A percentile compares a stretch with the other conserved stretches of the same genome.
phyloP scores from a whole-genome alignment of 2,888 invertebrate species.

The Cancer borealis region DNA sequence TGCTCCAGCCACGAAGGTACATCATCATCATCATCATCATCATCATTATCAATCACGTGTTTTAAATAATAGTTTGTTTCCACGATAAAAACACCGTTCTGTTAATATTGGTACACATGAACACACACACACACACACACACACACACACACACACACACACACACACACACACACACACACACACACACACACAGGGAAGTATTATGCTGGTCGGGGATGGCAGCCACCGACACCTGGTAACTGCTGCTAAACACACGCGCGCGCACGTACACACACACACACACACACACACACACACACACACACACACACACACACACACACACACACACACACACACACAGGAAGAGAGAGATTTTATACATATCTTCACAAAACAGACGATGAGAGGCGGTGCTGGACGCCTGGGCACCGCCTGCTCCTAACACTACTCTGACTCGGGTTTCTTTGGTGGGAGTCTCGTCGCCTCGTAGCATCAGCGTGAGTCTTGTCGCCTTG shows the following conservation, averaged over 20 bases:
- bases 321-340: background rate
- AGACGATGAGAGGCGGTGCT: background rate
- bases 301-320: slow-evolving; percentile 25
- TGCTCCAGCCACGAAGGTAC: background rate
- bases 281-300: slow-evolving; percentile 26
- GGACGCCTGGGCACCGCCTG: background rate
- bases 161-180: background rate
- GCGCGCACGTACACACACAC: slow-evolving; percentile 2
- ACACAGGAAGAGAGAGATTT: background rate
- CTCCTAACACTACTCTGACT: slow-evolving; percentile 21
- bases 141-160: background rate
- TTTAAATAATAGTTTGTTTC: background rate
- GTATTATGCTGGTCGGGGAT: background rate
- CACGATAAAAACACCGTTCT: background rate
- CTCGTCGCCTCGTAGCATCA: background rate
- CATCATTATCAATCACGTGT: background rate
- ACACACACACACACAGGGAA: background rate
- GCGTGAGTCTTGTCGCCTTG: background rate
- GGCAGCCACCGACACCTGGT: background rate
- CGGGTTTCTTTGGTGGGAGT: slow-evolving; percentile 41
- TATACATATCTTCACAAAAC: slow-evolving; percentile 21
- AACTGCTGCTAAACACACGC: background rate
- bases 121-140: background rate
- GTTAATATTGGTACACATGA: background rate
- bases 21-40: background rate